These are phyloP conservation scores for Loxodonta africana DNA, from an alignment of 2,113 vertebrate species.

Conservation along the genomic window DNA sequence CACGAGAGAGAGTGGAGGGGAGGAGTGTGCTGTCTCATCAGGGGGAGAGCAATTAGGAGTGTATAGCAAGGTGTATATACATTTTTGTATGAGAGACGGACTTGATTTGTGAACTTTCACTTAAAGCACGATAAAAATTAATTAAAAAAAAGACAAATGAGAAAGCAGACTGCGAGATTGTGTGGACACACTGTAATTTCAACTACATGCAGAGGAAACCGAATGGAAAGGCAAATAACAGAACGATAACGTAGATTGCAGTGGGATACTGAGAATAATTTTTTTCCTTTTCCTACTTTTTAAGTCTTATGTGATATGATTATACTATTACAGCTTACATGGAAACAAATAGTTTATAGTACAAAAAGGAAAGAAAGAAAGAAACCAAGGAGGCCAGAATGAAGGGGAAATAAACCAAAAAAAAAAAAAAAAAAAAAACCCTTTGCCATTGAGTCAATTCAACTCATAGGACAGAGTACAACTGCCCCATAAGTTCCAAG, in stretches of 20 bases:
- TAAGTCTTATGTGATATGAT: conserved; percentile 6
- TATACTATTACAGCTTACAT: not conserved
- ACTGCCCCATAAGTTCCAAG: too few relatives aligned
- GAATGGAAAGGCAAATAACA: conserved; percentile 23
- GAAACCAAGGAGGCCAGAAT: not conserved
- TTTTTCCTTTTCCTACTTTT: not conserved
- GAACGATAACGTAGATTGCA: not conserved
- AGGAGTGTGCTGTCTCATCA: too few relatives aligned
- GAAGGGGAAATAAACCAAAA: not conserved
- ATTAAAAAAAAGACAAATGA: conserved; percentile 25
- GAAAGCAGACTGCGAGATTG: not conserved
- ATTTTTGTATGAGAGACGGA: too few relatives aligned
- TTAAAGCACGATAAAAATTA: too few relatives aligned
- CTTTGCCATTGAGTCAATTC: too few relatives aligned
- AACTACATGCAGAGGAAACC: not conserved
- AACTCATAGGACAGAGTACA: not conserved
- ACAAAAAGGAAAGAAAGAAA: too few relatives aligned
- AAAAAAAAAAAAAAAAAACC: too few relatives aligned
- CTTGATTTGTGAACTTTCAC: too few relatives aligned
- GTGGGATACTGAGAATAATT: not conserved
- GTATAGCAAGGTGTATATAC: too few relatives aligned
- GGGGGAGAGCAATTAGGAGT: too few relatives aligned
- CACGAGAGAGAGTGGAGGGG: too few relatives aligned
- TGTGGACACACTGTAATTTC: not conserved
- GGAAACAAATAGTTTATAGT: not conserved